These are phyloP conservation scores for Phacellophora camtschatica DNA, from an alignment of 30 jellyfish, hydroid and myxozoan species.

Conservation along the genomic window DNA sequence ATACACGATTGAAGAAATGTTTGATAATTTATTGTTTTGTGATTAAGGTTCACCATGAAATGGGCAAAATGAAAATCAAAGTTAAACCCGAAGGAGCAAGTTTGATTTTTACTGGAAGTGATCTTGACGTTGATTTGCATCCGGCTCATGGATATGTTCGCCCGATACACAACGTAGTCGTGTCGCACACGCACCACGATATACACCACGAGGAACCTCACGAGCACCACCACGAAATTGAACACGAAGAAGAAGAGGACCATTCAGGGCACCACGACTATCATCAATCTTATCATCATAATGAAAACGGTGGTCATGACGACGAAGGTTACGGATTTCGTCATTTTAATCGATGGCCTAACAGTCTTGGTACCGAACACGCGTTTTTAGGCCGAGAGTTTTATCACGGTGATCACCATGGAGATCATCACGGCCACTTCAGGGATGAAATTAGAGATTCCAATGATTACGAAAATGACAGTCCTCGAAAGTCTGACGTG, in stretches of 20 bases:
- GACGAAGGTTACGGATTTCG: slow-evolving; percentile 75
- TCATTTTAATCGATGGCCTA: slow-evolving; percentile 61
- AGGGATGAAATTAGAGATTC: slow-evolving; percentile 54
- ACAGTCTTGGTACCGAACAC: slow-evolving; percentile 46
- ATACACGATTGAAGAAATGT: too few relatives aligned
- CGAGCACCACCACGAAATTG: slow-evolving; percentile 48
- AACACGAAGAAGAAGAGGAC: slow-evolving; percentile 59
- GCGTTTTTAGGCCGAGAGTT: slow-evolving; percentile 48
- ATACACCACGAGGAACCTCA: slow-evolving; percentile 47
- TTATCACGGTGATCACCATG: slow-evolving; percentile 53
- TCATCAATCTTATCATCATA: slow-evolving; percentile 69
- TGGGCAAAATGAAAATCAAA: slow-evolving; percentile 94
- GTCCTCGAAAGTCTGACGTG: neutral
- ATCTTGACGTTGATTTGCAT: slow-evolving; percentile 81
- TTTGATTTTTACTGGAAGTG: slow-evolving; percentile 85
- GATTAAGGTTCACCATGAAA: slow-evolving; percentile 85
- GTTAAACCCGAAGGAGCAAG: slow-evolving; percentile 97
- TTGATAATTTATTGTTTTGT: too few relatives aligned
- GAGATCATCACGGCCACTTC: slow-evolving; percentile 63
- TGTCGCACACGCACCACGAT: slow-evolving; percentile 25
- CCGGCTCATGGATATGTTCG: slow-evolving; percentile 88
- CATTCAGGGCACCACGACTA: slow-evolving; percentile 50
- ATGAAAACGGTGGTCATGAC: slow-evolving; percentile 75
- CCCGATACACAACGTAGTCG: slow-evolving; percentile 68
- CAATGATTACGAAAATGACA: neutral